These are phyloP conservation scores for Opisthocomus hoazin DNA, from an alignment of 2,113 vertebrate genomes.

Conservation along the genomic window DNA sequence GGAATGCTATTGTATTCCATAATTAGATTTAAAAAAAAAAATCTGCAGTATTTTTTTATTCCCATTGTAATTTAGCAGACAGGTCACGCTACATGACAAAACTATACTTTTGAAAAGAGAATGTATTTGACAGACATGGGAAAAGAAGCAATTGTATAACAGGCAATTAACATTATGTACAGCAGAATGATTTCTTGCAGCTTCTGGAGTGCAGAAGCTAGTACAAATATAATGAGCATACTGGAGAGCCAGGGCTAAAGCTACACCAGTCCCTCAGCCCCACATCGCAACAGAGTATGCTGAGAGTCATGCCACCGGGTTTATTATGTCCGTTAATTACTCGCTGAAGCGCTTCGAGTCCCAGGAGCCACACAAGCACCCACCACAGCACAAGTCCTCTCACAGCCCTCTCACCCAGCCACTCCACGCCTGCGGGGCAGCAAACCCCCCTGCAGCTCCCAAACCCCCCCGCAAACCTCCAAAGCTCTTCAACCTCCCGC, in stretches of 20 bases:
- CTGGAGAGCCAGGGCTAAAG: not conserved
- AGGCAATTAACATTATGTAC: constrained; percentile 47
- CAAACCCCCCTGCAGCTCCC: not conserved
- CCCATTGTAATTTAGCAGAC: not conserved
- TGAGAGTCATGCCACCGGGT: not conserved
- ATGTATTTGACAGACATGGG: not conserved
- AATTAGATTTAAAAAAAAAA: not conserved
- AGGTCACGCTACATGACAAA: not conserved
- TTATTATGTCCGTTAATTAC: not conserved
- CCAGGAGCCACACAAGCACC: not conserved
- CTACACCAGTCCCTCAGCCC: not conserved
- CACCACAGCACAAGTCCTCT: accelerated
- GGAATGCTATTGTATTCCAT: not conserved
- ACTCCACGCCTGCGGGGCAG: not conserved
- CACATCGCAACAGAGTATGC: not conserved
- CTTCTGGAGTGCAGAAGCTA: not conserved
- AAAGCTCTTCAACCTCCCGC: too few relatives aligned
- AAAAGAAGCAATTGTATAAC: not conserved
- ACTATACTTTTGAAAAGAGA: not conserved
- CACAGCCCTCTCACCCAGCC: not conserved
- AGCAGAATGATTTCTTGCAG: constrained; percentile 8
- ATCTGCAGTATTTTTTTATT: not conserved
- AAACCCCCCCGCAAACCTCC: too few relatives aligned
- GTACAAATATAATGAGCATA: not conserved
- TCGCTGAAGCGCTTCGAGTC: not conserved